Conservation (phyloP, 1,140 invertebrate species). For the Sminthurides bifidus region DNA sequence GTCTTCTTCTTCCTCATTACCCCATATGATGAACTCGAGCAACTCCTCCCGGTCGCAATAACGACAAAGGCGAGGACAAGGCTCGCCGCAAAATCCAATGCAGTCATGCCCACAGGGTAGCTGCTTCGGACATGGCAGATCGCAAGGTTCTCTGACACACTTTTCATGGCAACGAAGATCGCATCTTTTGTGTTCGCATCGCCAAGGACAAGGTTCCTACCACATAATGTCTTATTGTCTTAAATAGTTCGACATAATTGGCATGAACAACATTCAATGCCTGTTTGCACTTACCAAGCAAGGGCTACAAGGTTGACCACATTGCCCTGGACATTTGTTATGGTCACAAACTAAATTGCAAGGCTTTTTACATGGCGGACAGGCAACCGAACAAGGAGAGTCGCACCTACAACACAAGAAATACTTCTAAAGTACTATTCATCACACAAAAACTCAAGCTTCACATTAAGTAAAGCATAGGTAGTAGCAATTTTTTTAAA, state of each 20-base stretch:
- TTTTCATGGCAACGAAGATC: constrained; percentile 42
- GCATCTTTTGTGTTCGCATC: constrained; percentile 46
- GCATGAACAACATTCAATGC: not conserved
- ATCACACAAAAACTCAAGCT: not conserved
- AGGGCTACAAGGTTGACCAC: constrained; percentile 46
- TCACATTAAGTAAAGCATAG: not conserved
- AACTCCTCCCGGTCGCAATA: constrained; percentile 41
- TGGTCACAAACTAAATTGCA: constrained; percentile 49
- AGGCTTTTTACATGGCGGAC: constrained; percentile 47
- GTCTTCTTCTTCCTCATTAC: constrained; percentile 44
- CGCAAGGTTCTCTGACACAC: constrained; percentile 44
- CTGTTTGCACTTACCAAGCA: constrained; percentile 42
- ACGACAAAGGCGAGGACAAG: constrained; percentile 40
- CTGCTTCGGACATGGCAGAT: constrained; percentile 39
- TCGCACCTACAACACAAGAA: constrained; percentile 43
- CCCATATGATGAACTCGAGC: constrained; percentile 41
- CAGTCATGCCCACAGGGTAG: constrained; percentile 31
- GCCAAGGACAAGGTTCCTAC: constrained; percentile 34
- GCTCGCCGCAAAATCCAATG: constrained; percentile 52
- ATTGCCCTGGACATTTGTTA: constrained; percentile 43
- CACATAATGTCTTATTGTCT: not conserved
- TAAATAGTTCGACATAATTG: not conserved
- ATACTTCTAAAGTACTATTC: not conserved
- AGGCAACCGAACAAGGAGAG: constrained; percentile 45
- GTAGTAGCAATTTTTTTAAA: too few relatives aligned